Base-by-base conservation (phyloP, 2,113 vertebrate genomes). In the Deroptyus accipitrinus region DNA sequence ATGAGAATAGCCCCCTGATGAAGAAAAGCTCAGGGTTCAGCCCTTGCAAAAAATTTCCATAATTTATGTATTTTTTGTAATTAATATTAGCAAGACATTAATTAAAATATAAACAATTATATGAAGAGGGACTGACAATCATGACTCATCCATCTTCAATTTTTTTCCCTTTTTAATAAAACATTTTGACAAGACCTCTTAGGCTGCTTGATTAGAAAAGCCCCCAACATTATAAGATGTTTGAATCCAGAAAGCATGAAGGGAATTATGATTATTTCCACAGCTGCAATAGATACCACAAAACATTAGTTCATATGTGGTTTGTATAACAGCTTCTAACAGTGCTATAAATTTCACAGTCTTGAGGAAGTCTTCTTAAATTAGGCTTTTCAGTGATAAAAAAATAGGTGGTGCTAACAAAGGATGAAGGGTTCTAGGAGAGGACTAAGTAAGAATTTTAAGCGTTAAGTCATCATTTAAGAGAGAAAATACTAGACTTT, bases 161-260 rank as follows among this genome's bases (percentile, higher is more conserved):
- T 41, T 72, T 57, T 19, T 22, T 30, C 1, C 1, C 22, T 67
- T 88, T 88, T 59, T 46, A 55, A 42, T 68, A 30, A 48, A 55
- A 55, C 13, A 23, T 4, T 54, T 88, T 59, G n/a, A 54, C 33
- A 72, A 1, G 0, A 7, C 2, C 6, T 4, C 23, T 85, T 61
- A 88, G n/a, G 14, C 22, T 78, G n/a, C 17, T n/a, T 68, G 30
- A 30, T 84, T 70, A 55, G 5, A 78, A 19, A 17, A 46, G 20
- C 51, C 25, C 23, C 9, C 30, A 46, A 62, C 37, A 83, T 66
- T 14, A 49, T 15, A 17, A 77, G 30, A 57, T 1, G 0, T 55
- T n/a, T 86, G 39, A 80, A 46, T 64, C 23, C 33, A 66, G 35
- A 88, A 69, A 30, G 8, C 12, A 44, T 25, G 18, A 83, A 62